Evolutionary conservation across 2,888 invertebrate species (phyloP).

Genomic region (Himalopsyche anomala): DNA sequence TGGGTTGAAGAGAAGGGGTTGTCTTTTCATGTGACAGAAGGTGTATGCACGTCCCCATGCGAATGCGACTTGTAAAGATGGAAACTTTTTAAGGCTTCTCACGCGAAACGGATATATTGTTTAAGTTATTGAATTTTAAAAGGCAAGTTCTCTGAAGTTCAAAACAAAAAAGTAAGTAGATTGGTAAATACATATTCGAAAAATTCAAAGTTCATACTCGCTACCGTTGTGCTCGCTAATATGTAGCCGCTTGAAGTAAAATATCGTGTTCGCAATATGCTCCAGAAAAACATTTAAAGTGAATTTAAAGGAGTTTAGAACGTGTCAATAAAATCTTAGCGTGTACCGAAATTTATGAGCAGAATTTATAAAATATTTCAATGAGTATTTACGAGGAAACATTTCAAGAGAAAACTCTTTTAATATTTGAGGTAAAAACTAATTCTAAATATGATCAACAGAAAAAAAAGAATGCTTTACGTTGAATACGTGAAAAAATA

Average conservation of each 20-base stretch:
- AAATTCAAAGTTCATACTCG: too few relatives aligned
- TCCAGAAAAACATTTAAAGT: neutral
- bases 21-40: slow-evolving; percentile 14
- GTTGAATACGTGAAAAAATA: too few relatives aligned
- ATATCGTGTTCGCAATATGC: neutral
- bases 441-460: too few relatives aligned
- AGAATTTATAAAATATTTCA: too few relatives aligned
- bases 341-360: too few relatives aligned
- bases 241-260: neutral
- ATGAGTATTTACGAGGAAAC: too few relatives aligned
- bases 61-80: slow-evolving; percentile 9
- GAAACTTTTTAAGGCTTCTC: slow-evolving; percentile 17
- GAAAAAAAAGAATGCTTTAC: too few relatives aligned
- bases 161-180: neutral
- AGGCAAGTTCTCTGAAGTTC: slow-evolving; percentile 3
- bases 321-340: neutral
- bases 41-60: slow-evolving; percentile 5
- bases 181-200: too few relatives aligned
- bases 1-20: slow-evolving; percentile 22
- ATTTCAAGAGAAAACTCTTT: too few relatives aligned
- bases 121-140: slow-evolving; percentile 34
- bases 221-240: neutral
- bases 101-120: slow-evolving; percentile 10
- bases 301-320: neutral
- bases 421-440: too few relatives aligned